Conservation (phyloP, 64 coral and sea anemone species). For the Montipora sp. region DNA sequence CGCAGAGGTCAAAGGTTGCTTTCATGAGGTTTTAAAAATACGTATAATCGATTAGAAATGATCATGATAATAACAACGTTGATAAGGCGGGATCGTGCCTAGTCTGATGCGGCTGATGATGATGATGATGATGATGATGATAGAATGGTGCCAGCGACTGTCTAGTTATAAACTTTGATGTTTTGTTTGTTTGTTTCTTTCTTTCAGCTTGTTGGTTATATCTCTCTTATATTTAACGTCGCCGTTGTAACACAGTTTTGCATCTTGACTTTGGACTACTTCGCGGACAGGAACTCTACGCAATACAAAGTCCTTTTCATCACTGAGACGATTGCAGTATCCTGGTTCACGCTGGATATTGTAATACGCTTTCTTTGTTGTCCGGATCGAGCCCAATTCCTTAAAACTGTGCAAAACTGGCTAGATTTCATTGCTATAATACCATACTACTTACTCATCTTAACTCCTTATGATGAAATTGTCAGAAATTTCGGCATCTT, state of each 20-base stretch:
- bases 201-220: slow-evolving; percentile 75
- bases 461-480: slow-evolving; percentile 65
- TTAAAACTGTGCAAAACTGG: slow-evolving; percentile 94
- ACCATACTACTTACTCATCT: slow-evolving; percentile 78
- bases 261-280: slow-evolving; percentile 76
- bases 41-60: too few species aligned
- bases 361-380: slow-evolving; percentile 74
- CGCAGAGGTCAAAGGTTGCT: too few species aligned
- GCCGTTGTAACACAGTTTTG: slow-evolving; percentile 90
- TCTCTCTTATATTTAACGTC: slow-evolving; percentile 86
- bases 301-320: slow-evolving; percentile 82
- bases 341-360: slow-evolving; percentile 88
- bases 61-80: too few species aligned
- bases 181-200: background rate
- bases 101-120: too few species aligned
- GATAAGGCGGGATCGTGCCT: too few species aligned
- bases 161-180: background rate
- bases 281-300: slow-evolving; percentile 55
- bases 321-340: slow-evolving; percentile 70
- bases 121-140: too few species aligned
- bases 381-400: slow-evolving; percentile 63
- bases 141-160: too few species aligned
- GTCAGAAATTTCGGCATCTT: slow-evolving; percentile 84
- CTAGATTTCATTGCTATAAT: slow-evolving; percentile 83
- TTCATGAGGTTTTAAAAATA: too few species aligned